These are phyloP conservation scores for Ardeotis arabs DNA, from an alignment of 2,113 vertebrate genomes.

Conservation along the genomic window DNA sequence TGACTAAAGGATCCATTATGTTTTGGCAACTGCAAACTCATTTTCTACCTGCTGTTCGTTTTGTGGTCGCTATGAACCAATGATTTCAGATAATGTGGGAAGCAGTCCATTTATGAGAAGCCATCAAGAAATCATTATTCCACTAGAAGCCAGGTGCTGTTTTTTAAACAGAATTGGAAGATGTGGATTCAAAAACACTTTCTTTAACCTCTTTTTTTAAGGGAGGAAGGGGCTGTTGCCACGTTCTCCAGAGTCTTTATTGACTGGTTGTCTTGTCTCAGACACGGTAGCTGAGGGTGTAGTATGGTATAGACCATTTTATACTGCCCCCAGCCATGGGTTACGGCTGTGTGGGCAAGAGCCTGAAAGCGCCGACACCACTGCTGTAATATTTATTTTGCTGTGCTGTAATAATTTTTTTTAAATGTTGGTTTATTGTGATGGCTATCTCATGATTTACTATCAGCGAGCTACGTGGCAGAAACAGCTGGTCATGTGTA, in stretches of 20 bases:
- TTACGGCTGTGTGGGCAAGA: too few relatives aligned
- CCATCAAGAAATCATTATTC: slow-evolving; percentile 50
- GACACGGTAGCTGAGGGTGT: background rate
- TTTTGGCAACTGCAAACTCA: slow-evolving; percentile 34
- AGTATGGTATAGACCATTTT: background rate
- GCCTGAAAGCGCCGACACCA: rapidly evolving
- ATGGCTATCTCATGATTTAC: background rate
- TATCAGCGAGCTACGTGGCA: background rate
- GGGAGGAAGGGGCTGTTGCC: background rate
- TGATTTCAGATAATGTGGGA: slow-evolving; percentile 53
- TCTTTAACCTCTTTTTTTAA: background rate
- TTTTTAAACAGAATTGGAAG: background rate
- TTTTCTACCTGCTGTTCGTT: slow-evolving; percentile 59
- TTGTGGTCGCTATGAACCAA: slow-evolving; percentile 19
- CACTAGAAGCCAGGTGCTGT: background rate
- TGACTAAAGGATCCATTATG: slow-evolving; percentile 39
- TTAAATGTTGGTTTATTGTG: background rate
- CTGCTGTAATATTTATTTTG: background rate
- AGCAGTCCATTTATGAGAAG: slow-evolving; percentile 19
- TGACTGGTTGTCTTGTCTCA: background rate
- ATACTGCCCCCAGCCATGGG: background rate
- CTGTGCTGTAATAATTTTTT: background rate
- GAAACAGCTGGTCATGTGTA: background rate
- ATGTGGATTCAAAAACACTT: background rate
- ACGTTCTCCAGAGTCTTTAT: background rate